Evolutionary conservation across 2,888 invertebrate genomes (phyloP).

Genomic region (Stictocephala bisonia): DNA sequence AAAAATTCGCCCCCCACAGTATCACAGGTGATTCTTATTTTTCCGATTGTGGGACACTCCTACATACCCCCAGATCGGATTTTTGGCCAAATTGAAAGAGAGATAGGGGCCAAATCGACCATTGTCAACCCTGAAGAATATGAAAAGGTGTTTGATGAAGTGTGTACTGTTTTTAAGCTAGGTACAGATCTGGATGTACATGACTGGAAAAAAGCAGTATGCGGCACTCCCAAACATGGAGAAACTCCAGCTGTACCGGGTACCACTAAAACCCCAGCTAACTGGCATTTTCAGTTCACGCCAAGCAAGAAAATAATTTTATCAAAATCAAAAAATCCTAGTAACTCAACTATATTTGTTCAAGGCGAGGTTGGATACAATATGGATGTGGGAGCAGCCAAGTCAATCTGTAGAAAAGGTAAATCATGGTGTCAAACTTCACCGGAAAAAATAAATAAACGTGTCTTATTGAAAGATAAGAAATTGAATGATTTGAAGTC

Average conservation of each 20-base stretch:
- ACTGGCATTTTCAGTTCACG: too few relatives aligned
- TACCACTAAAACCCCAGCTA: slow-evolving; percentile 25
- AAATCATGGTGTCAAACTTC: too few relatives aligned
- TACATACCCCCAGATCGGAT: slow-evolving; percentile 59
- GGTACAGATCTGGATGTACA: slow-evolving; percentile 48
- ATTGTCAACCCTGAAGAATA: slow-evolving; percentile 52
- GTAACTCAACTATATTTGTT: too few relatives aligned
- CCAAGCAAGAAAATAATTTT: slow-evolving; percentile 32
- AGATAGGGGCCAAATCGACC: slow-evolving; percentile 50
- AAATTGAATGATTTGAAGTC: too few relatives aligned
- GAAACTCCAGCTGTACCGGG: slow-evolving; percentile 40
- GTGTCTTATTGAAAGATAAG: too few relatives aligned
- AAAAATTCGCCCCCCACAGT: too few relatives aligned
- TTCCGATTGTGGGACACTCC: slow-evolving; percentile 60
- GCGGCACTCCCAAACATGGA: slow-evolving; percentile 41
- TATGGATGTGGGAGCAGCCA: too few relatives aligned
- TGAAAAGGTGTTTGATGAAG: slow-evolving; percentile 49
- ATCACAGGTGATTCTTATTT: slow-evolving; percentile 54
- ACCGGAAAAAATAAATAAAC: too few relatives aligned
- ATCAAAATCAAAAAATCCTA: slow-evolving; percentile 14
- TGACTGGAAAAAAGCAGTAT: slow-evolving; percentile 53
- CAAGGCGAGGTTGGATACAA: too few relatives aligned
- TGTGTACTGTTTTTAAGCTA: slow-evolving; percentile 51
- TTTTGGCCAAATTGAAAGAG: slow-evolving; percentile 59
- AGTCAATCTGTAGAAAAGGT: too few relatives aligned